Evolutionary conservation across 1,140 invertebrate species (phyloP), one percentile per base, ranked within the genome.

Genomic region (Ericerus pela): DNA sequence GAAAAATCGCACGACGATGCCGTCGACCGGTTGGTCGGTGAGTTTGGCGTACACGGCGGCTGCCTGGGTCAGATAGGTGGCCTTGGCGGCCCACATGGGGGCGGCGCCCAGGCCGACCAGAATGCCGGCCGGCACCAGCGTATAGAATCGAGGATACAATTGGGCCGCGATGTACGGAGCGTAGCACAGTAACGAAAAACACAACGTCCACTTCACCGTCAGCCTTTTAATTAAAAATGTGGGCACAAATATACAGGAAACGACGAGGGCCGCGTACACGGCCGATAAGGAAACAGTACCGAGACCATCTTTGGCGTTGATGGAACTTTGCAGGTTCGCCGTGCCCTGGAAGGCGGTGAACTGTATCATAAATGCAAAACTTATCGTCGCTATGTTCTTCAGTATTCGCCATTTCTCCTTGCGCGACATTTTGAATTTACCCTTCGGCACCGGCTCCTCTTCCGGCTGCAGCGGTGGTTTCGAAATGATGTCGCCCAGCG

Each of bases 71-170:
- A 98, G 73, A 66, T 97, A 98, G 0, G 88, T 91, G 51, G 91
- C 92, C 69, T 96, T 91, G 2, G 93, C 88, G 0, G 90, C 86
- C 94, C 94, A 97, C 79, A 96, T 85, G 31, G 91, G 92, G 0
- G 92, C 91, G 1, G 90, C 92, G 0, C 89, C 90, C 22, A 95
- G 70, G 59, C 93, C 93, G n/a, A 88, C 75, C 16, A 85, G 69
- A 0, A 93, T 81, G 3, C 92, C 89, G 16, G 89, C 84, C 1
- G 92, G 92, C n/a, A 95, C 84, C 22, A 97, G 75, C 1, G 90
- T 92, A 65, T 86, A 89, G 70, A 88, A 91, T 54, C 74, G 74
- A 1, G 91, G 88, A 63, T 89, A 87, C 63, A 96, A 92, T 71
- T 97, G 93, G 2, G 89, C 84, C 5, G 76, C 86, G 64, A 97